Evolutionary conservation across 2,888 invertebrate genomes (phyloP).

Genomic region (Pimpla rufipes): DNA sequence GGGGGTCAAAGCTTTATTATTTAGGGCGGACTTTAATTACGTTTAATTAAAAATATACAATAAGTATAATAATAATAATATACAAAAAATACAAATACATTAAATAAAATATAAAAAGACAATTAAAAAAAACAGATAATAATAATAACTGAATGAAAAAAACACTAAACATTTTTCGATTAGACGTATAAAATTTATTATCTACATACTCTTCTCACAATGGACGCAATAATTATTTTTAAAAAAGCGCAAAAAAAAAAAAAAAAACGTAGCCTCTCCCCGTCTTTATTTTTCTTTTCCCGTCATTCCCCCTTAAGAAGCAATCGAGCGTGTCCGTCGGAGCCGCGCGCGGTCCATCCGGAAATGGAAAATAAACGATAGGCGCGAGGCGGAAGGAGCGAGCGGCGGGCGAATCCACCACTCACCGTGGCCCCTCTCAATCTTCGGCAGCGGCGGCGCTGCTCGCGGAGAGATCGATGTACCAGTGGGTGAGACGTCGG

Average conservation of each 20-base stretch:
- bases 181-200: no score
- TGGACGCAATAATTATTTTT: no score
- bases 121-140: no score
- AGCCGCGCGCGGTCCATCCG: constrained; percentile 40
- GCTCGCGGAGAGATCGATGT: constrained; percentile 43
- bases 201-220: no score
- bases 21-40: no score
- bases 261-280: constrained; percentile 13
- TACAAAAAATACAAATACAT: no score
- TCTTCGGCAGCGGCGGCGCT: constrained; percentile 42
- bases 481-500: constrained; percentile 41
- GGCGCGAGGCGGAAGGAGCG: constrained; percentile 28
- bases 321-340: constrained; percentile 23
- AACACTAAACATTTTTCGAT: no score
- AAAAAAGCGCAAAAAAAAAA: neutral
- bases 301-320: constrained; percentile 36
- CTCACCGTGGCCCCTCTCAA: constrained; percentile 52
- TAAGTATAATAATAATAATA: no score
- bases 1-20: no score
- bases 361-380: constrained; percentile 65
- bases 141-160: no score
- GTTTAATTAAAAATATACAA: no score
- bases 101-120: no score
- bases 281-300: constrained; percentile 7
- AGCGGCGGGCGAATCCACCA: neutral